A percentile compares a stretch with the other conserved stretches of the same genome.
These are phyloP conservation scores for Paracentrotus lividus DNA, from an alignment of 53 echinoderm and acorn worm species.

Conservation along the genomic window DNA sequence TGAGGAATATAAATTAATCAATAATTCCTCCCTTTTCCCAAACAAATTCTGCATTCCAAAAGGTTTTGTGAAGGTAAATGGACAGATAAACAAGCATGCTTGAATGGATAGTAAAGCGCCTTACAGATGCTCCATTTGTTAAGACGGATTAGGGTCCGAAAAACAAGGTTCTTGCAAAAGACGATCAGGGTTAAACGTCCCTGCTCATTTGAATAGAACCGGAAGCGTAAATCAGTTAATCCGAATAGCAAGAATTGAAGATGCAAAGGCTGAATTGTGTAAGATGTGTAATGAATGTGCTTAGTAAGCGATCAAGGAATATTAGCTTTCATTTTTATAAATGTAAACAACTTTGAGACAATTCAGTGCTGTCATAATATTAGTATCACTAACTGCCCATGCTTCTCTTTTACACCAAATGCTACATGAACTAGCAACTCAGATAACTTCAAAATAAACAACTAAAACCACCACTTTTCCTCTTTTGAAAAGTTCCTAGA, in stretches of 20 bases:
- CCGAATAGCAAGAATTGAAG: neutral
- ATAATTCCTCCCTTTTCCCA: neutral
- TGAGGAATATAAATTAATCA: conserved; percentile 9
- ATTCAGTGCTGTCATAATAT: too few species aligned
- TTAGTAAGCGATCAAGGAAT: too few species aligned
- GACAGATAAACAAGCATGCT: neutral
- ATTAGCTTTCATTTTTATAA: too few species aligned
- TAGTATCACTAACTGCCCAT: too few species aligned
- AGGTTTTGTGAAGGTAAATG: neutral
- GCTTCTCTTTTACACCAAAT: too few species aligned
- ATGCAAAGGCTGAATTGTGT: neutral
- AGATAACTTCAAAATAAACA: too few species aligned
- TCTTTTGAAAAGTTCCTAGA: neutral
- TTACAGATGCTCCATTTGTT: neutral
- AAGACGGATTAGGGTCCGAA: neutral
- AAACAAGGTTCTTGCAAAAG: neutral
- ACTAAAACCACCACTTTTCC: too few species aligned
- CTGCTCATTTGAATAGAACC: neutral
- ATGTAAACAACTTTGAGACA: too few species aligned
- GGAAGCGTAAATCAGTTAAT: neutral
- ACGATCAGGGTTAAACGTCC: neutral
- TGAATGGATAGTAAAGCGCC: neutral
- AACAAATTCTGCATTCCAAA: neutral
- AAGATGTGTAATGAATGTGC: too few species aligned
- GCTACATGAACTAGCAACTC: too few species aligned